Evolutionary conservation across 2,113 vertebrate genomes (phyloP).

Genomic region (Gymnogyps californianus): DNA sequence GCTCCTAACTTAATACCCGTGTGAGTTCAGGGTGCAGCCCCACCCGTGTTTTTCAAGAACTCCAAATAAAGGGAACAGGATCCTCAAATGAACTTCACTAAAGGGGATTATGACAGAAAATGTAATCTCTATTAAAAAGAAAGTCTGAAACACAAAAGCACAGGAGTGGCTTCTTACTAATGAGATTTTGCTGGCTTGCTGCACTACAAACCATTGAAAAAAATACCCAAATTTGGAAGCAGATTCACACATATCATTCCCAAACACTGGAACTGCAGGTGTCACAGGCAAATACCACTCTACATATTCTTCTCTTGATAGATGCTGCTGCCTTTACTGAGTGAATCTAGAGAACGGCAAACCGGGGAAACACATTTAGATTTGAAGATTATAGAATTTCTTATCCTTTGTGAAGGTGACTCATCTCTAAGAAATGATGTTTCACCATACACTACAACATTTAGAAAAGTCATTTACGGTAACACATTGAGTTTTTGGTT

Average conservation of each 20-base stretch:
- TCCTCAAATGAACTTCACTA: neutral
- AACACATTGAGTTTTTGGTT: neutral
- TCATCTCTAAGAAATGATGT: conserved; percentile 39
- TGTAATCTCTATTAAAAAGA: neutral
- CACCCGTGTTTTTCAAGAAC: neutral
- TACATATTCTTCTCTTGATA: neutral
- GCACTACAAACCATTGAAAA: neutral
- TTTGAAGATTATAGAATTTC: neutral
- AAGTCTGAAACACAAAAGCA: conserved; percentile 4
- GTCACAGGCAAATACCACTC: neutral
- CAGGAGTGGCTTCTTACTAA: neutral
- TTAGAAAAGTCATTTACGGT: conserved; percentile 25
- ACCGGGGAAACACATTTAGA: neutral
- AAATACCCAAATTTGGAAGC: neutral
- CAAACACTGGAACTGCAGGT: neutral
- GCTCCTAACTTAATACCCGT: neutral
- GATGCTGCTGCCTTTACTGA: neutral
- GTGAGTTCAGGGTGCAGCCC: neutral
- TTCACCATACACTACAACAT: conserved; percentile 8
- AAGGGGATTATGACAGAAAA: neutral
- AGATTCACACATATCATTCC: neutral
- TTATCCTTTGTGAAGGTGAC: conserved; percentile 2
- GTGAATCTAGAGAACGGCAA: neutral
- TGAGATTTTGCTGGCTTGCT: neutral
- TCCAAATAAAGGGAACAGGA: conserved; percentile 44